These are phyloP conservation scores for Suncus etruscus DNA, from an alignment of 2,113 vertebrate species.

Conservation along the genomic window DNA sequence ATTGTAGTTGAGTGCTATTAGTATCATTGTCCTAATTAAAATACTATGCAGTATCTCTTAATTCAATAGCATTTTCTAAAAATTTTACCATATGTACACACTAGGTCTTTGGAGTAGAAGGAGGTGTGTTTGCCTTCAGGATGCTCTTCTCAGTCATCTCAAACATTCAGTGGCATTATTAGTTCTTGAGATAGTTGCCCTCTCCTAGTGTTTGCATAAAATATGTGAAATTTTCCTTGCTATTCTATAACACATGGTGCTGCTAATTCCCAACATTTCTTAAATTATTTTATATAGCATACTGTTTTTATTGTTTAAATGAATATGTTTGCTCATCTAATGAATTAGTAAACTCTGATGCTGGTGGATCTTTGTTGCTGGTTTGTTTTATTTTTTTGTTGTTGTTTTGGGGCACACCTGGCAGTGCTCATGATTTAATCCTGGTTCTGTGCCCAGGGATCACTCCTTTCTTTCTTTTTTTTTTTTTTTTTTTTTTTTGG, in stretches of 20 bases:
- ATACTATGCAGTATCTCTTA: slow-evolving; percentile 88
- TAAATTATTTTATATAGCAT: slow-evolving; percentile 88
- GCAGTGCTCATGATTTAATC: too few species aligned
- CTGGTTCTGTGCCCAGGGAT: too few species aligned
- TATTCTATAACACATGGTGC: slow-evolving; percentile 86
- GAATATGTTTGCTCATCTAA: slow-evolving; percentile 86
- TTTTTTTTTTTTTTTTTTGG: too few species aligned
- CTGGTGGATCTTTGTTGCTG: slow-evolving; percentile 65
- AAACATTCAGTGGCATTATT: slow-evolving; percentile 69
- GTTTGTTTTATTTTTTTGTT: slow-evolving; percentile 42
- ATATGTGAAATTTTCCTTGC: slow-evolving; percentile 82
- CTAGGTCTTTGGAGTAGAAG: slow-evolving; percentile 65
- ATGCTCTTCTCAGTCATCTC: slow-evolving; percentile 62
- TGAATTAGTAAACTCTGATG: slow-evolving; percentile 85
- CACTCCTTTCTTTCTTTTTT: too few species aligned
- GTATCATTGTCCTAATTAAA: slow-evolving; percentile 83
- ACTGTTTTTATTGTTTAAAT: slow-evolving; percentile 84
- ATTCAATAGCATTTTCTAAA: slow-evolving; percentile 85
- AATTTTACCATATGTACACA: slow-evolving; percentile 75
- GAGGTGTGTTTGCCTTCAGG: slow-evolving; percentile 35
- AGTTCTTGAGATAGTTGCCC: slow-evolving; percentile 71
- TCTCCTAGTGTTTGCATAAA: slow-evolving; percentile 66
- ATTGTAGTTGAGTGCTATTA: slow-evolving; percentile 75
- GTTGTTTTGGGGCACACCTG: too few species aligned
- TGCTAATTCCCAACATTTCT: slow-evolving; percentile 85